Percentiles rank a stretch among this genome's conserved stretches.
These are phyloP conservation scores for Columbina picui DNA, from an alignment of 2,113 vertebrate species.

Conservation along the genomic window DNA sequence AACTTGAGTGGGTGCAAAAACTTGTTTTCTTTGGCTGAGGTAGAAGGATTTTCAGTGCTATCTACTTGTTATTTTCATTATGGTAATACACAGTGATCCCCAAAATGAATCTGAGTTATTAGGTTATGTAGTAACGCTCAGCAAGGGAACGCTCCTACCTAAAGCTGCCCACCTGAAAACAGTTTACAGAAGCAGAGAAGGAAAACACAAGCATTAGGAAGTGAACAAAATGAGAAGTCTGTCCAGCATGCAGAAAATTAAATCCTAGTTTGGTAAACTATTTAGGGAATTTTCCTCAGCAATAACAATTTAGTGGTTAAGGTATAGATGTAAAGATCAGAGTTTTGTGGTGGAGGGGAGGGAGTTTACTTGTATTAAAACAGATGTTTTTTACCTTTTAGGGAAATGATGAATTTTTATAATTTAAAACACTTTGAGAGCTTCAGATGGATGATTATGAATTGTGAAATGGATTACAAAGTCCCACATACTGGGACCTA, in stretches of 20 bases:
- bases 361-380: neutral
- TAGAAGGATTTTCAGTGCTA: neutral
- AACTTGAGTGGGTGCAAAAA: neutral
- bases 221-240: neutral
- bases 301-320: neutral
- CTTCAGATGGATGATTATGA: neutral
- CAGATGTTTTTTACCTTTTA: neutral
- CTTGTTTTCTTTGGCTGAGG: neutral
- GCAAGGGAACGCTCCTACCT: neutral
- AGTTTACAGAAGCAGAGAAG: neutral
- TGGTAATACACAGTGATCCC: neutral
- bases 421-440: neutral
- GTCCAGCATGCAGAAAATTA: neutral
- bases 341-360: neutral
- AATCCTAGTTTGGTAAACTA: neutral
- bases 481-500: neutral
- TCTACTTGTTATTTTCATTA: neutral
- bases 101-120: neutral
- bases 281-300: too few relatives aligned
- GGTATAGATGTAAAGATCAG: neutral
- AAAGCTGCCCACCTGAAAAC: neutral
- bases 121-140: neutral
- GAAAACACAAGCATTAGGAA: fast-evolving
- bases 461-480: neutral
- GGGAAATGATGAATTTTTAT: neutral